Evolutionary conservation across 1,140 invertebrate species (phyloP).

Genomic region (Caenorhabditis tropicalis): DNA sequence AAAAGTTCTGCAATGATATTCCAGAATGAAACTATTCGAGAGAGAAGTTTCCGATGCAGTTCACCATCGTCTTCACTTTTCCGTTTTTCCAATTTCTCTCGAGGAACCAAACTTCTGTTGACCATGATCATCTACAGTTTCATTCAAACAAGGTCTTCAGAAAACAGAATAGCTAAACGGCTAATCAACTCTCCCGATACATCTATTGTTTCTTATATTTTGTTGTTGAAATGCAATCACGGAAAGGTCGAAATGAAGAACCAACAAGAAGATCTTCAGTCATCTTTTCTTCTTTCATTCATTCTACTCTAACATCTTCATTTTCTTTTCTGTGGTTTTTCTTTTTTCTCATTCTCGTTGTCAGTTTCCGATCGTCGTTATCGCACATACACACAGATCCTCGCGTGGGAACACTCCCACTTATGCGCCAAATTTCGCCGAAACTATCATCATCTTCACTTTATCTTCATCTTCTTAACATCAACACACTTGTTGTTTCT

Average conservation of each 20-base stretch:
- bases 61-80: too few species aligned
- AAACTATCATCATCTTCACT: constrained; percentile 39
- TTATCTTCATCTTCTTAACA: constrained; percentile 3
- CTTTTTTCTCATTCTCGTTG: constrained; percentile 15
- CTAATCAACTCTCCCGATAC: not conserved
- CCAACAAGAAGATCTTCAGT: constrained; percentile 24
- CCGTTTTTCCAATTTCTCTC: too few species aligned
- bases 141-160: not conserved
- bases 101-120: not conserved
- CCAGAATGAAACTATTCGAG: too few species aligned
- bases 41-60: too few species aligned
- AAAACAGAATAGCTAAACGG: not conserved
- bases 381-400: constrained; percentile 1
- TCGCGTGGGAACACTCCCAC: constrained; percentile 38
- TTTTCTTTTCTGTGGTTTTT: not conserved
- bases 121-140: not conserved
- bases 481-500: constrained; percentile 24
- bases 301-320: not conserved
- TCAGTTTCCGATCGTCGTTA: constrained; percentile 40
- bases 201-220: not conserved
- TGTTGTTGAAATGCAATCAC: not conserved
- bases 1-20: too few species aligned
- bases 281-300: not conserved
- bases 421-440: constrained; percentile 38
- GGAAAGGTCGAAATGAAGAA: not conserved